A percentile compares a stretch with the other conserved stretches of the same genome.
phyloP scores from a whole-genome alignment of 2,888 invertebrate genomes.

The Aphodius granarius region DNA sequence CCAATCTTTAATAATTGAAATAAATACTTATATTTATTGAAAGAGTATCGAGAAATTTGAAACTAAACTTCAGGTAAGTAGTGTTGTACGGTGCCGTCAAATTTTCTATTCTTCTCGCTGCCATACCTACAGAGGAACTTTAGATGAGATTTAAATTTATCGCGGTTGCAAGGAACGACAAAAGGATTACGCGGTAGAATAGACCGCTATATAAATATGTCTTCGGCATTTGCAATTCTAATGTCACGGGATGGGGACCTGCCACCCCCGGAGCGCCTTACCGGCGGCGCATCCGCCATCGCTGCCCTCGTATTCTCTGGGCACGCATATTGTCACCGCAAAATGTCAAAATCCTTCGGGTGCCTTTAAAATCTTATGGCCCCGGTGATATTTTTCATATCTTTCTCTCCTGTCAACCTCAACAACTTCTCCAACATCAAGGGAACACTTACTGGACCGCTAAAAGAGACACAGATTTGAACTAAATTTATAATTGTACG shows the following conservation, averaged over 20 bases:
- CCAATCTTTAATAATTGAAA: too few relatives aligned
- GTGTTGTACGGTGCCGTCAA: not conserved
- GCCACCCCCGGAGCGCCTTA: not conserved
- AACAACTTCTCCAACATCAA: not conserved
- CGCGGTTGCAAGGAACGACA: slow-evolving; percentile 33
- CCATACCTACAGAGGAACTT: slow-evolving; percentile 32
- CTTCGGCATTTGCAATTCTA: slow-evolving; percentile 45
- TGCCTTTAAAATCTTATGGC: slow-evolving; percentile 41
- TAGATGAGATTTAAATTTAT: slow-evolving; percentile 40
- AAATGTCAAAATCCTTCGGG: slow-evolving; percentile 39
- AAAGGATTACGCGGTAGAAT: slow-evolving; percentile 36
- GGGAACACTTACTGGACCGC: not conserved
- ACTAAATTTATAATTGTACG: too few relatives aligned
- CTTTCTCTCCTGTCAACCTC: slow-evolving; percentile 11
- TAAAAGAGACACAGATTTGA: too few relatives aligned
- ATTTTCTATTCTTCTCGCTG: not conserved
- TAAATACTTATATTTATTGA: too few relatives aligned
- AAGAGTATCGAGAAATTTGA: too few relatives aligned
- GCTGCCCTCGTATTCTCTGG: slow-evolving; percentile 38
- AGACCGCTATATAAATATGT: slow-evolving; percentile 38
- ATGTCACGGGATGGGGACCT: slow-evolving; percentile 32
- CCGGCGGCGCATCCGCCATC: not conserved
- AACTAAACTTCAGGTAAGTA: not conserved
- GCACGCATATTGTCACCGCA: slow-evolving; percentile 41
- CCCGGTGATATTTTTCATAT: slow-evolving; percentile 42